Evolutionary conservation across 53 echinoderm and acorn worm genomes (phyloP).

Genomic region (Arbacia lixula): DNA sequence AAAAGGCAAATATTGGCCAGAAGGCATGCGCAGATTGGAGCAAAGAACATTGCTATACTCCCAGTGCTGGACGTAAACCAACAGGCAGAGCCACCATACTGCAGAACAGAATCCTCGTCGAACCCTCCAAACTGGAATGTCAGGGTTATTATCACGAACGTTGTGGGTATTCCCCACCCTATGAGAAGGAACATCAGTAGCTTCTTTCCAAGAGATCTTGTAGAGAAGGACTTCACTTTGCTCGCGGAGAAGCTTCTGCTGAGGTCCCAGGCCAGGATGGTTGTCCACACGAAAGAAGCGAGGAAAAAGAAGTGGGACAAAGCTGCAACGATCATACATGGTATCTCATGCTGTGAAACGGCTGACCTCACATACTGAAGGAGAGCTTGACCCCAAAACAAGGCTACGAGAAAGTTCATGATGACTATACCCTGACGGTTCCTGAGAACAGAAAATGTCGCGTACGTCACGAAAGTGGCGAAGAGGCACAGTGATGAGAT

Average conservation of each 20-base stretch:
- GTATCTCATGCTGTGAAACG: not conserved
- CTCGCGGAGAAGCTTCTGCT: constrained; percentile 57
- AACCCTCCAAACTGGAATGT: constrained; percentile 63
- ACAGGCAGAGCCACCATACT: constrained; percentile 52
- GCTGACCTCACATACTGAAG: constrained; percentile 29
- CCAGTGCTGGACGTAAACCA: constrained; percentile 57
- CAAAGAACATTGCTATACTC: constrained; percentile 61
- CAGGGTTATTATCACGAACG: constrained; percentile 61
- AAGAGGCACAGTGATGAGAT: constrained; percentile 15
- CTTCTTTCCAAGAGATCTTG: constrained; percentile 9
- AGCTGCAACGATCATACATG: constrained; percentile 61
- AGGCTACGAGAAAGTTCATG: constrained; percentile 34
- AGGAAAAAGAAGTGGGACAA: constrained; percentile 79
- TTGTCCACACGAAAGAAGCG: constrained; percentile 72
- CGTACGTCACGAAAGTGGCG: constrained; percentile 35
- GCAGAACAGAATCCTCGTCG: constrained; percentile 37
- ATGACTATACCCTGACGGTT: constrained; percentile 42
- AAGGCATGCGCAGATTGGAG: constrained; percentile 55
- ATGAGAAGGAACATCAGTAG: constrained; percentile 24
- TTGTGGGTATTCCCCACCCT: constrained; percentile 53
- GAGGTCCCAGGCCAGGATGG: constrained; percentile 70
- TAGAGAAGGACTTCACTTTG: constrained; percentile 7
- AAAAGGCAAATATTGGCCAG: constrained; percentile 56
- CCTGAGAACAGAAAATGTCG: constrained; percentile 13
- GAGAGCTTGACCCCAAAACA: constrained; percentile 26